Evolutionary conservation across 2,113 vertebrate genomes (phyloP).

Genomic region (Callipepla californica): DNA sequence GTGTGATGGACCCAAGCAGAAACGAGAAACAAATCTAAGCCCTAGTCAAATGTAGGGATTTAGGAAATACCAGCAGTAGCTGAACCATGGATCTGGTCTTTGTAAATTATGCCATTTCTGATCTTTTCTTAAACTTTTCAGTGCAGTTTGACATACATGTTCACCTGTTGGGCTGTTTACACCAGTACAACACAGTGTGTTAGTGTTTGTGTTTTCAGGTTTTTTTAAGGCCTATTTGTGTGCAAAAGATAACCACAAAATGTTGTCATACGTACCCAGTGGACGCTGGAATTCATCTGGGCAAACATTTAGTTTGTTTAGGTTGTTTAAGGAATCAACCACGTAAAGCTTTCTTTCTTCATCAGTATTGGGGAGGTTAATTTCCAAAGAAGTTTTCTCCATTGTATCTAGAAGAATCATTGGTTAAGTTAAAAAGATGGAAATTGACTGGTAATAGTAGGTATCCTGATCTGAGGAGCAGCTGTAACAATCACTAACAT

Average conservation of each 20-base stretch:
- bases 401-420: conserved; percentile 72
- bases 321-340: conserved; percentile 84
- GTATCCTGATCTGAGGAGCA: not conserved
- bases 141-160: not conserved
- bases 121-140: not conserved
- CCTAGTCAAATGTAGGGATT: not conserved
- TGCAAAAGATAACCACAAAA: not conserved
- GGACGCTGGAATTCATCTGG: conserved; percentile 31
- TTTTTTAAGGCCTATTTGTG: not conserved
- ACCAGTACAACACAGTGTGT: not conserved
- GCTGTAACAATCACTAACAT: not conserved
- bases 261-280: conserved; percentile 51
- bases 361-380: not conserved
- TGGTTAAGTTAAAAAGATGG: not conserved
- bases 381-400: conserved; percentile 71
- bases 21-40: not conserved
- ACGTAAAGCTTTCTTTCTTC: conserved; percentile 82
- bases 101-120: not conserved
- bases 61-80: not conserved
- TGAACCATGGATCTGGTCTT: not conserved
- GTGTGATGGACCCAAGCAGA: not conserved
- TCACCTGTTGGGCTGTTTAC: not conserved
- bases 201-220: not conserved
- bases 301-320: conserved; percentile 80
- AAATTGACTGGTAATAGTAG: not conserved